phyloP scores from a whole-genome alignment of 2,113 vertebrate genomes.

The Tupaia chinensis region DNA sequence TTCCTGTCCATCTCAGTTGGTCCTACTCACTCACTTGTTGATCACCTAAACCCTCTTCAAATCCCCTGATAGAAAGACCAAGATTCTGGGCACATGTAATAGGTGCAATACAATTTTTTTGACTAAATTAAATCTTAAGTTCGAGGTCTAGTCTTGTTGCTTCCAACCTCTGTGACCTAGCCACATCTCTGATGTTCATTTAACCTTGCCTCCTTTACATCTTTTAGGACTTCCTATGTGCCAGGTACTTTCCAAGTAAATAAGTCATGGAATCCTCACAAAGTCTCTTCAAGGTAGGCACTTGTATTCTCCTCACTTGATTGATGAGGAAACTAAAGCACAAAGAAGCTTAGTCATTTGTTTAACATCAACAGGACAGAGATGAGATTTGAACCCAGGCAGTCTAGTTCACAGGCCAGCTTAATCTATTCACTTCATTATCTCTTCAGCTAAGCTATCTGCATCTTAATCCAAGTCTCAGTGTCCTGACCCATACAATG shows the following conservation, averaged over 20 bases:
- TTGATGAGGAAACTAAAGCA: not conserved
- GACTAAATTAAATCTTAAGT: not conserved
- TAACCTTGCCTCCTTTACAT: not conserved
- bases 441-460: not conserved
- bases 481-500: not conserved
- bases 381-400: not conserved
- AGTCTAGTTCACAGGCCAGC: not conserved
- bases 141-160: not conserved
- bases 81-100: not conserved
- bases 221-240: not conserved
- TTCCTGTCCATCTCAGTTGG: not conserved
- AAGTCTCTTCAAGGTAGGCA: not conserved
- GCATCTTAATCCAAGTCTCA: not conserved
- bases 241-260: constrained; percentile 8
- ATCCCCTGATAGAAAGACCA: not conserved
- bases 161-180: not conserved
- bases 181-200: not conserved
- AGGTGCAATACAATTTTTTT: not conserved
- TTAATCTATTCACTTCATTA: not conserved
- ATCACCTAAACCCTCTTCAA: not conserved
- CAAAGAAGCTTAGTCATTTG: not conserved
- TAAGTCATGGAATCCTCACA: not conserved
- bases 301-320: not conserved
- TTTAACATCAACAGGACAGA: not conserved
- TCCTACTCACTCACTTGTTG: not conserved